Evolutionary conservation across 2,888 invertebrate genomes (phyloP).

Genomic region (Ommatoiulus sabulosus): DNA sequence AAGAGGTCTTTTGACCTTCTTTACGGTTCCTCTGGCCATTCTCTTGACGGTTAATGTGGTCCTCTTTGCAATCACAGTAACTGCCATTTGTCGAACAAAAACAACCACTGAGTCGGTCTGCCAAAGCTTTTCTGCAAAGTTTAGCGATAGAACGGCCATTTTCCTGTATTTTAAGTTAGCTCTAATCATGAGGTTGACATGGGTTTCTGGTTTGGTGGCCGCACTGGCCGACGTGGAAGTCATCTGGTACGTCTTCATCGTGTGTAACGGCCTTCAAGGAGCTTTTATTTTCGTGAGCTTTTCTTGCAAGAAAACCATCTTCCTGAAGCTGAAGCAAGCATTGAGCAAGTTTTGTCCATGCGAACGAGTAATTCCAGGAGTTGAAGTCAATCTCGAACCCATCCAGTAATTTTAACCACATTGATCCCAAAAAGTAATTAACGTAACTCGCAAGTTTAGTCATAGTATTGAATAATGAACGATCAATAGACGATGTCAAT

Average conservation of each 20-base stretch:
- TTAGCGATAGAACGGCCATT: conserved; percentile 62
- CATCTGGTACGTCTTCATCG: conserved; percentile 69
- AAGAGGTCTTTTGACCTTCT: conserved; percentile 66
- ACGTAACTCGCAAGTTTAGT: too few relatives aligned
- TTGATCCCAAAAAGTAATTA: too few relatives aligned
- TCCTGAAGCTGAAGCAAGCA: background rate
- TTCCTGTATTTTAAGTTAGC: conserved; percentile 67
- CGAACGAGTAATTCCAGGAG: too few relatives aligned
- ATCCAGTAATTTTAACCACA: too few relatives aligned
- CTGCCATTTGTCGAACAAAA: conserved; percentile 62
- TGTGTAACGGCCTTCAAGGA: conserved; percentile 70
- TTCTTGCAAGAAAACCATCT: conserved; percentile 63
- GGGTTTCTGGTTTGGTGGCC: conserved; percentile 69
- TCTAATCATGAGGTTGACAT: conserved; percentile 69
- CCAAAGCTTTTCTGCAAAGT: background rate
- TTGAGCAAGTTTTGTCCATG: too few relatives aligned
- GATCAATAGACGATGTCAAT: too few relatives aligned
- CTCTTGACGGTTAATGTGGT: conserved; percentile 67
- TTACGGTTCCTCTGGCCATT: conserved; percentile 67
- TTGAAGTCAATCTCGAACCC: too few relatives aligned
- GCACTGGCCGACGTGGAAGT: conserved; percentile 64
- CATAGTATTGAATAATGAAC: too few relatives aligned
- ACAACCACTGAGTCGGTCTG: background rate
- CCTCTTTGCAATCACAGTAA: conserved; percentile 66
- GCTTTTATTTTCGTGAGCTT: conserved; percentile 70